Evolutionary conservation across 2,888 invertebrate genomes (phyloP).

Genomic region (Parnassius mnemosyne): DNA sequence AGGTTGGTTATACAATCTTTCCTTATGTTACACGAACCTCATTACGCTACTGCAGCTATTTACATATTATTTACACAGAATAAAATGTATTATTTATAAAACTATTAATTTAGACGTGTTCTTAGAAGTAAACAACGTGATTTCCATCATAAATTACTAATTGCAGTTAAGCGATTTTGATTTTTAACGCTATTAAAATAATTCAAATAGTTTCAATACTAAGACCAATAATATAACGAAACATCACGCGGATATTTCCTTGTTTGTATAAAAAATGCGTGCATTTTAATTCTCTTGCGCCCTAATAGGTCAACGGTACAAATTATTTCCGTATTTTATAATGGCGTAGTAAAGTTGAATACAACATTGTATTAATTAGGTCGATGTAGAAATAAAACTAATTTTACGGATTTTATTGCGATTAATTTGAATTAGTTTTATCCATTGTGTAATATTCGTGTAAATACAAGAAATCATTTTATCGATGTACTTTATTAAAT

Average conservation of each 20-base stretch:
- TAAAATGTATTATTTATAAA: neutral
- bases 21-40: neutral
- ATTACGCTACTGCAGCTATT: neutral
- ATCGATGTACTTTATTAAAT: too few relatives aligned
- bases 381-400: too few relatives aligned
- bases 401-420: too few relatives aligned
- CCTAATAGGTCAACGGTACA: too few relatives aligned
- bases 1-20: neutral
- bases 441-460: too few relatives aligned
- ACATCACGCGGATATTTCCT: conserved; percentile 2
- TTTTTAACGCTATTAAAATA: conserved; percentile 28
- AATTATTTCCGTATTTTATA: neutral
- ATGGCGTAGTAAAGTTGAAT: too few relatives aligned
- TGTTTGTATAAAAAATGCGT: conserved; percentile 6
- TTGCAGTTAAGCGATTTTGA: conserved; percentile 28
- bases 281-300: neutral
- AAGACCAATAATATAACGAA: conserved; percentile 1
- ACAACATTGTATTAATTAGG: too few relatives aligned
- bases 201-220: conserved; percentile 27
- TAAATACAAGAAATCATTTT: too few relatives aligned
- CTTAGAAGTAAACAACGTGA: conserved; percentile 41
- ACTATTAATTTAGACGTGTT: conserved; percentile 27
- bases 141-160: conserved; percentile 38
- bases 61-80: neutral
- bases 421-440: too few relatives aligned